A percentile compares a stretch with the other conserved stretches of the same genome.
Evolutionary conservation across 2,797 vertebrate species (phyloP).

Genomic region (Erpetoichthys calabaricus): DNA sequence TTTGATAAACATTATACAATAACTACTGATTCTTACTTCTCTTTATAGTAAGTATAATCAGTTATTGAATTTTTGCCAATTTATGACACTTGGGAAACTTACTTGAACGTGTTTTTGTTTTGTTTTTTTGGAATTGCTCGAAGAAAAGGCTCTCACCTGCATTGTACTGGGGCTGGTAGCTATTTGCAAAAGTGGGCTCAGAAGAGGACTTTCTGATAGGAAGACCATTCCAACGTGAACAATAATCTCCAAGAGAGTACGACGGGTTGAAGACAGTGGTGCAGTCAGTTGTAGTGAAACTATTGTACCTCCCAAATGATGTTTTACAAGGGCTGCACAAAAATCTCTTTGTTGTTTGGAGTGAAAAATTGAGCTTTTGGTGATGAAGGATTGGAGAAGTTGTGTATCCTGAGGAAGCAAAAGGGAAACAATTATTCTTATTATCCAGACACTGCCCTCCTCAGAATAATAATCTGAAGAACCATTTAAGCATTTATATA

Average conservation of each 20-base stretch:
- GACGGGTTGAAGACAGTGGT: conserved; percentile 17
- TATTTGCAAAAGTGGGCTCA: conserved; percentile 35
- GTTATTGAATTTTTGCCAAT: no score
- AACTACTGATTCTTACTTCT: no score
- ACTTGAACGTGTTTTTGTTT: no score
- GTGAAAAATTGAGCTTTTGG: neutral
- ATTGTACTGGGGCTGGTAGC: conserved; percentile 31
- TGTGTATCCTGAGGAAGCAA: conserved; percentile 20
- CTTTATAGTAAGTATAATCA: no score
- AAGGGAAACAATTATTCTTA: neutral
- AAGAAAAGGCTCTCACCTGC: conserved; percentile 30
- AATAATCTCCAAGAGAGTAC: conserved; percentile 41
- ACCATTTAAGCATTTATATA: no score
- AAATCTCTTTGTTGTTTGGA: conserved; percentile 22
- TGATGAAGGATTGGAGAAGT: conserved; percentile 24
- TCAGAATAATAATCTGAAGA: no score
- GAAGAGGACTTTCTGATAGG: conserved; percentile 24
- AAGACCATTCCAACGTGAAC: conserved; percentile 43
- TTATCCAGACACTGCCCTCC: no score
- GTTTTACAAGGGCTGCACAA: conserved; percentile 35
- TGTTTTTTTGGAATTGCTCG: no score
- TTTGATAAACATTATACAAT: no score
- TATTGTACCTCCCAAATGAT: conserved; percentile 19
- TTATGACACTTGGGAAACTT: no score
- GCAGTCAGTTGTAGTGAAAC: conserved; percentile 15